Conservation (phyloP, 2,113 vertebrate species). For the Taurulus bubalis region DNA sequence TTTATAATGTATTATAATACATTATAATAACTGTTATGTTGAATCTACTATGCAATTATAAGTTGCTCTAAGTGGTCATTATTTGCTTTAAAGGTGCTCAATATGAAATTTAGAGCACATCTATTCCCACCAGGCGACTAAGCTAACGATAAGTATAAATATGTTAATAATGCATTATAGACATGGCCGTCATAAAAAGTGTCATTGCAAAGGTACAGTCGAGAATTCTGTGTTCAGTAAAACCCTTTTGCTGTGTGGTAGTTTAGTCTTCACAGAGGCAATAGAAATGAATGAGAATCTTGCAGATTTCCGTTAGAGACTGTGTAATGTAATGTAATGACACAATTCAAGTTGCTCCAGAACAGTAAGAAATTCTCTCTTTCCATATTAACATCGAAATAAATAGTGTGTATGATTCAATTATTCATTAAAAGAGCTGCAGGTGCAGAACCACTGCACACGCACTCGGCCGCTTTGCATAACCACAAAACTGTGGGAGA, state of each 20-base stretch:
- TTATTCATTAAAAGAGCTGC: conserved; percentile 52
- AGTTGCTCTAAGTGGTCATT: not conserved
- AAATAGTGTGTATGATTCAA: conserved; percentile 12
- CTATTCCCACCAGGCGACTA: not conserved
- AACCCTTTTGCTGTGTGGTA: not conserved
- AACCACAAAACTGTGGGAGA: conserved; percentile 35
- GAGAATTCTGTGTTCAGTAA: not conserved
- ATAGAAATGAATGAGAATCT: not conserved
- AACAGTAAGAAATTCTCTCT: not conserved
- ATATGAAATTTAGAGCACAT: not conserved
- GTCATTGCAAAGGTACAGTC: not conserved
- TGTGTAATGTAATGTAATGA: too few relatives aligned
- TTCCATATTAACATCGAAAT: conserved; percentile 11
- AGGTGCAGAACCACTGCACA: not conserved
- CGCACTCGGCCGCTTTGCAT: conserved; percentile 29
- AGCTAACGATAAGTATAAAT: not conserved
- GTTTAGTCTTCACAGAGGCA: not conserved
- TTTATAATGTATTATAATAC: not conserved
- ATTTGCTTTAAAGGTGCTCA: not conserved
- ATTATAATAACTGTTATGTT: not conserved
- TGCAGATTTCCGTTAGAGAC: not conserved
- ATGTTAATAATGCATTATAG: not conserved
- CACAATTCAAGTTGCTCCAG: not conserved
- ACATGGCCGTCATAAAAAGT: not conserved
- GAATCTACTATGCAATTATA: not conserved